Percentiles rank a stretch among this genome's conserved stretches.
Evolutionary conservation across 2,888 invertebrate genomes (phyloP).

Genomic region (Erebia palarica): DNA sequence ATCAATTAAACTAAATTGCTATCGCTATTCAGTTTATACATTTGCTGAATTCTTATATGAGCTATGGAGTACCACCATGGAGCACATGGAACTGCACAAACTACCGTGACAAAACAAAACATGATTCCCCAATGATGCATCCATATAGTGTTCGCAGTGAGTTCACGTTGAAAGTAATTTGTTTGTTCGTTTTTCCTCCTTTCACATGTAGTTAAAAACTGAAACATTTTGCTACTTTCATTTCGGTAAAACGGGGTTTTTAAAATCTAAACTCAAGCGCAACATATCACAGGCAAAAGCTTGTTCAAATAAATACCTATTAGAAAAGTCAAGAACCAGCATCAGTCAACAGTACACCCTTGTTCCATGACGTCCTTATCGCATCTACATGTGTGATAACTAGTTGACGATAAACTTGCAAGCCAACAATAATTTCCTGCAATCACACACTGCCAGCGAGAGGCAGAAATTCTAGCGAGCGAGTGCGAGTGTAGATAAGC

Average conservation of each 20-base stretch:
- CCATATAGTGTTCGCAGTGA: no score
- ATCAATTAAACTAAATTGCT: background rate
- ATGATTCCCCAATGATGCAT: no score
- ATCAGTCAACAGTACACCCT: constrained; percentile 8
- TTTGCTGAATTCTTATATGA: background rate
- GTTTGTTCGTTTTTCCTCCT: no score
- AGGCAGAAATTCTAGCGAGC: constrained; percentile 41
- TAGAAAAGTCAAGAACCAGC: background rate
- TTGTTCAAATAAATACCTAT: background rate
- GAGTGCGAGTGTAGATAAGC: constrained; percentile 72
- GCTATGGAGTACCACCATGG: no score
- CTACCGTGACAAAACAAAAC: no score
- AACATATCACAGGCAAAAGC: background rate
- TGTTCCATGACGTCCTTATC: constrained; percentile 5
- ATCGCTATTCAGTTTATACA: background rate
- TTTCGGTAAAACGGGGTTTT: background rate
- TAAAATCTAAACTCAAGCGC: background rate
- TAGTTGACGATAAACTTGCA: constrained; percentile 33
- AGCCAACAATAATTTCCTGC: constrained; percentile 39
- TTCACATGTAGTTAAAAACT: no score
- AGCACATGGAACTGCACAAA: no score
- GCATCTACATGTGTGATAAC: constrained; percentile 29
- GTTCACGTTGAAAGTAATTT: no score
- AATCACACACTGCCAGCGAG: constrained; percentile 38
- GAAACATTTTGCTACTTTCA: no score